A percentile compares a stretch with the other conserved stretches of the same genome.
Evolutionary conservation across 2,888 invertebrate species (phyloP).

Genomic region (Stenchaetothrips biformis): DNA sequence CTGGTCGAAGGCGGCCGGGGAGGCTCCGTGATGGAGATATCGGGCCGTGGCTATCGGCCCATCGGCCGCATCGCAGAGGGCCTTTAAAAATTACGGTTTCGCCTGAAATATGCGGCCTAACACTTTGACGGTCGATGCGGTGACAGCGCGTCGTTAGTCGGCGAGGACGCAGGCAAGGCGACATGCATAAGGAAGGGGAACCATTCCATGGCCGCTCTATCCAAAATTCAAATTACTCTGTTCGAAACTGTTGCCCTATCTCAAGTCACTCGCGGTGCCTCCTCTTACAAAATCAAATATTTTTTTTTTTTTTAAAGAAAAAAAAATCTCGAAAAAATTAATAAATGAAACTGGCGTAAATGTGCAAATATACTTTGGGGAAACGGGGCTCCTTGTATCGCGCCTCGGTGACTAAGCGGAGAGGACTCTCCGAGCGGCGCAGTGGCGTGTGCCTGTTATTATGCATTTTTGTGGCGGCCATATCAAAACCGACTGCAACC

Average conservation of each 20-base stretch:
- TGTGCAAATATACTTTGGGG: too few relatives aligned
- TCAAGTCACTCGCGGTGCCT: too few relatives aligned
- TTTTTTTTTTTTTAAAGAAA: background rate
- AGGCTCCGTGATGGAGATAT: background rate
- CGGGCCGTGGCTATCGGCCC: background rate
- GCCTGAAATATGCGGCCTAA: conserved; percentile 14
- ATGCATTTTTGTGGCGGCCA: background rate
- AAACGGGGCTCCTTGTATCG: too few relatives aligned
- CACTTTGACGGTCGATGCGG: conserved; percentile 6
- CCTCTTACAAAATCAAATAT: too few relatives aligned
- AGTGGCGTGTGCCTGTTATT: background rate
- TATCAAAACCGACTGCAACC: background rate
- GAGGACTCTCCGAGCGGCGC: too few relatives aligned
- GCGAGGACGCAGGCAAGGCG: background rate
- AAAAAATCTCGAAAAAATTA: background rate
- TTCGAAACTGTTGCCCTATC: too few relatives aligned
- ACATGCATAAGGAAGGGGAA: too few relatives aligned
- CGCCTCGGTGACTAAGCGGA: too few relatives aligned
- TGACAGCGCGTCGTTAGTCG: conserved; percentile 4
- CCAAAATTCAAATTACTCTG: too few relatives aligned
- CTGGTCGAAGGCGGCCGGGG: background rate
- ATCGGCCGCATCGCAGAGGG: background rate
- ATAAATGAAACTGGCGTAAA: background rate
- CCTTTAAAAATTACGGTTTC: conserved; percentile 20
- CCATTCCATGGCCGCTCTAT: too few relatives aligned